Evolutionary conservation across 2,888 invertebrate genomes (phyloP).

Genomic region (Brachyopa scutellaris): DNA sequence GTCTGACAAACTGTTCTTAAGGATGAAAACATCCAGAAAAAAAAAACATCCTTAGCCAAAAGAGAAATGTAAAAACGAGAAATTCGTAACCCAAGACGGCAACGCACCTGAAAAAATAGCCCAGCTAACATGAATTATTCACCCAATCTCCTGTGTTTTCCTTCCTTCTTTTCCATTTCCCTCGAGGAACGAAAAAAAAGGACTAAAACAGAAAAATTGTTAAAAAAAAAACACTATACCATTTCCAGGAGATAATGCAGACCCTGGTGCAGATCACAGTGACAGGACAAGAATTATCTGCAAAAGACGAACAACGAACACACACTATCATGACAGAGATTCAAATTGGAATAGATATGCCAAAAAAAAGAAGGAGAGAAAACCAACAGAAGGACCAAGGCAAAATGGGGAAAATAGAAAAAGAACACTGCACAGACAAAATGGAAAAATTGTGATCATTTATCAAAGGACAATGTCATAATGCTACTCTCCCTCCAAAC

Average conservation of each 20-base stretch:
- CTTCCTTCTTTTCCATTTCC: neutral
- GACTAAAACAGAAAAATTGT: conserved; percentile 34
- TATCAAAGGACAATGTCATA: conserved; percentile 73
- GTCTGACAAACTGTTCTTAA: conserved; percentile 66
- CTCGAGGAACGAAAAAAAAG: neutral
- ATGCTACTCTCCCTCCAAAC: conserved; percentile 53
- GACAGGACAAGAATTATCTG: conserved; percentile 72
- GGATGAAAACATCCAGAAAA: conserved; percentile 32
- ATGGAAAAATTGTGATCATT: conserved; percentile 71
- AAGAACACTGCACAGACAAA: conserved; percentile 24
- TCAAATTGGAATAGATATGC: conserved; percentile 71
- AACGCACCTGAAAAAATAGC: conserved; percentile 28
- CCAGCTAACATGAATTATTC: conserved; percentile 63
- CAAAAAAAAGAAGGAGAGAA: neutral
- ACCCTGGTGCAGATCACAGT: conserved; percentile 67
- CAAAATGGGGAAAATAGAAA: conserved; percentile 34
- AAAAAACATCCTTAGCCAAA: conserved; percentile 11
- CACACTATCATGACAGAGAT: conserved; percentile 69
- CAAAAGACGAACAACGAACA: conserved; percentile 69
- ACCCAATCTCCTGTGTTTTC: conserved; percentile 55
- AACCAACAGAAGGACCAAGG: conserved; percentile 5
- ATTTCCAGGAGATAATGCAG: conserved; percentile 61
- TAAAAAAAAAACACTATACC: conserved; percentile 33
- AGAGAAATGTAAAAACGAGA: conserved; percentile 23
- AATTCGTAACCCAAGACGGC: conserved; percentile 24